phyloP scores from a whole-genome alignment of 2,113 vertebrate species.

The Trogon surrucura region DNA sequence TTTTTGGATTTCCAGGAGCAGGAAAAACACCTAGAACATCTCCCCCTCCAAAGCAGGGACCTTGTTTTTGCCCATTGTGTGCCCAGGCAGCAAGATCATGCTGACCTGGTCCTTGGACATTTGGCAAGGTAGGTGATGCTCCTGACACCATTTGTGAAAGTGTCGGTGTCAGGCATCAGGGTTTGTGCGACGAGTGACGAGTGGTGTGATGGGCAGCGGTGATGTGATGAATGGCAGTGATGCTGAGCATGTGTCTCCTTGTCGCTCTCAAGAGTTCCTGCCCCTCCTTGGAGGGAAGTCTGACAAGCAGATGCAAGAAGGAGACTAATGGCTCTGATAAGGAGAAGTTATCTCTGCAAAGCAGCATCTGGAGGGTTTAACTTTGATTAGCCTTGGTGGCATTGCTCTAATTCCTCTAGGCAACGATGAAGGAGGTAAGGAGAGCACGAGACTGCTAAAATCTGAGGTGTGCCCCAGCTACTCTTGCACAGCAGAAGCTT shows the following conservation, averaged over 20 bases:
- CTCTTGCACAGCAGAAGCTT: neutral
- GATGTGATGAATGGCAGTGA: neutral
- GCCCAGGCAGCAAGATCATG: neutral
- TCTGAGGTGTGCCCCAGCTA: neutral
- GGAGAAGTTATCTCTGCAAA: neutral
- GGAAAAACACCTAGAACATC: neutral
- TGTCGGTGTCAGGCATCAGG: neutral
- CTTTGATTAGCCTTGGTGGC: neutral
- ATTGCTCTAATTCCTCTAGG: neutral
- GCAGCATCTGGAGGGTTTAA: neutral
- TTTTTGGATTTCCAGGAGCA: neutral
- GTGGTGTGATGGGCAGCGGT: neutral
- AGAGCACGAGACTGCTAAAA: neutral
- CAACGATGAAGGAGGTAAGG: neutral
- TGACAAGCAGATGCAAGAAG: neutral
- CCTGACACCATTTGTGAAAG: neutral
- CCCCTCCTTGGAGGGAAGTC: neutral
- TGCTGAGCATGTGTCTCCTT: fast-evolving
- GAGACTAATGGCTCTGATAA: neutral
- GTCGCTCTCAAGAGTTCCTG: neutral
- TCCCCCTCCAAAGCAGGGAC: neutral
- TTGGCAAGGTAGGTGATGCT: neutral
- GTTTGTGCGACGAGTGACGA: fast-evolving
- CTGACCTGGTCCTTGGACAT: neutral
- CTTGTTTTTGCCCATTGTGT: neutral